Evolutionary conservation across 2,113 vertebrate genomes (phyloP).

Genomic region (Brienomyrus brachyistius): DNA sequence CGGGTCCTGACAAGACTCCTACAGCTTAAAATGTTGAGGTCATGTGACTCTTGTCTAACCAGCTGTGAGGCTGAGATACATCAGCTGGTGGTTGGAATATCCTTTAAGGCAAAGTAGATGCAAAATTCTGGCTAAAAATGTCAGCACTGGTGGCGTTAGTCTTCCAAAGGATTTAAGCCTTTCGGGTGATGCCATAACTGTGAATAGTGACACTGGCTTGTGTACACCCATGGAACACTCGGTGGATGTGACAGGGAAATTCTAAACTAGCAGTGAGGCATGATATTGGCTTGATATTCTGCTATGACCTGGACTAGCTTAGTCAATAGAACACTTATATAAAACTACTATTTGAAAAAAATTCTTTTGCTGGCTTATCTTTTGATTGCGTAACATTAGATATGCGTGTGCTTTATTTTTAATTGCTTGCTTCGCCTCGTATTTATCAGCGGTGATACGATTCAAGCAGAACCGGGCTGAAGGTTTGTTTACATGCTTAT

Average conservation of each 20-base stretch:
- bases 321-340: constrained; percentile 5
- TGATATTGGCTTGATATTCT: neutral
- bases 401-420: neutral
- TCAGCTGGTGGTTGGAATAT: neutral
- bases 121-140: neutral
- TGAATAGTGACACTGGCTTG: neutral
- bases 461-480: neutral
- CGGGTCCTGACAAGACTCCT: constrained; percentile 62
- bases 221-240: neutral
- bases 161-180: neutral
- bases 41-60: constrained; percentile 12
- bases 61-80: neutral
- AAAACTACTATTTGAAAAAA: neutral
- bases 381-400: neutral
- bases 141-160: neutral
- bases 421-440: neutral
- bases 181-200: neutral
- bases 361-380: neutral
- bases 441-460: constrained; percentile 8
- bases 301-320: constrained; percentile 4
- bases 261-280: neutral
- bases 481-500: neutral
- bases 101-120: neutral
- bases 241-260: neutral
- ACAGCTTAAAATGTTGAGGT: neutral